phyloP scores from a whole-genome alignment of 2,113 vertebrate genomes.

The Dipodomys spectabilis region DNA sequence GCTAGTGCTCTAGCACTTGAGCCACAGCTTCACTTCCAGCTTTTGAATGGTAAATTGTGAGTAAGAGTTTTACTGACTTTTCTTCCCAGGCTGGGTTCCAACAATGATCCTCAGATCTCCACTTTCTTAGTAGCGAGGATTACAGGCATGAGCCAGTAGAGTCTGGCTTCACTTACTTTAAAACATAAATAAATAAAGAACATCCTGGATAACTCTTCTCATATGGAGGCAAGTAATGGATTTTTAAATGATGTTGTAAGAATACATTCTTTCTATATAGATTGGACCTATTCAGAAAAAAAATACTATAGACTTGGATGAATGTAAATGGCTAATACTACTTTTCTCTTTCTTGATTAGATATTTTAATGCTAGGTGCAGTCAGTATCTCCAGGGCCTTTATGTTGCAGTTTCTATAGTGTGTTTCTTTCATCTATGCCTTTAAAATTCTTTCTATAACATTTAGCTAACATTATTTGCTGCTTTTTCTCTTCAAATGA shows the following conservation, averaged over 20 bases:
- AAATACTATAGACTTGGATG: background rate
- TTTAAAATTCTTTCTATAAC: background rate
- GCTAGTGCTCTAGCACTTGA: no score
- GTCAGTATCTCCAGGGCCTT: background rate
- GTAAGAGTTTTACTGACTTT: no score
- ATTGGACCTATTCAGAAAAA: background rate
- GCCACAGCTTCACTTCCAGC: no score
- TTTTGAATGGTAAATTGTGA: no score
- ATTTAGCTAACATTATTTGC: conserved; percentile 48
- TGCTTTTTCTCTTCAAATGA: background rate
- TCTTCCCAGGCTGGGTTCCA: no score
- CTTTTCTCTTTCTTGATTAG: background rate
- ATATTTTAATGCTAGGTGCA: conserved; percentile 4
- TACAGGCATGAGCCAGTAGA: no score
- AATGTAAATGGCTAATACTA: background rate
- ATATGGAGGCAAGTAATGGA: background rate
- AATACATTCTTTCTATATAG: no score
- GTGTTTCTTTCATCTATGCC: background rate
- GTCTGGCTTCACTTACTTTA: no score
- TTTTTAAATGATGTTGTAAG: background rate
- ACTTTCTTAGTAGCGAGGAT: no score
- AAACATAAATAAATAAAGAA: no score
- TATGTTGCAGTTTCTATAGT: background rate
- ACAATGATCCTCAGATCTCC: no score
- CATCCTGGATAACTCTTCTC: background rate